These are phyloP conservation scores for Zeugodacus cucurbitae DNA, from an alignment of 1,140 invertebrate species.

Conservation along the genomic window DNA sequence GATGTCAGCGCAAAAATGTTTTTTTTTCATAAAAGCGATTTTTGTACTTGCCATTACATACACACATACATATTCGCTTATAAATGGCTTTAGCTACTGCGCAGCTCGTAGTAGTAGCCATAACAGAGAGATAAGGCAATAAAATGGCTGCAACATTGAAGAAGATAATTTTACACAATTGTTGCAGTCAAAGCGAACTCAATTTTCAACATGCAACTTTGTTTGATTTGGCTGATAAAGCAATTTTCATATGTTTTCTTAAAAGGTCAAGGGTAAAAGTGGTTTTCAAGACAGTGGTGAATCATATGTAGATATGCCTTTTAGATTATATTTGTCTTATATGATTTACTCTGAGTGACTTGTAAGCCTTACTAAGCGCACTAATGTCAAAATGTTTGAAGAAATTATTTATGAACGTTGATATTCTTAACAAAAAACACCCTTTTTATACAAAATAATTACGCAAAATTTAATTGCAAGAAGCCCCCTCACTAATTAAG, in stretches of 20 bases:
- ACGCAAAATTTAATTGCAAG: neutral
- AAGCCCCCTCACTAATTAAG: neutral
- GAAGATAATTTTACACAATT: neutral
- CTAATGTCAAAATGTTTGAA: no score
- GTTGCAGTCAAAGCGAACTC: neutral
- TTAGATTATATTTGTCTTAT: no score
- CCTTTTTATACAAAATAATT: neutral
- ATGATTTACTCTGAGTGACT: no score
- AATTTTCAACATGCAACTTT: neutral
- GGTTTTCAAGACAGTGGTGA: no score
- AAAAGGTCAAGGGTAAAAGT: neutral
- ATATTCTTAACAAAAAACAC: no score
- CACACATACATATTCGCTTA: neutral
- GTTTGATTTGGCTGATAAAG: neutral
- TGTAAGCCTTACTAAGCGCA: no score
- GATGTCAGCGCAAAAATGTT: constrained; percentile 1
- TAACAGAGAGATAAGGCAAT: neutral
- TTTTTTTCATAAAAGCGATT: neutral
- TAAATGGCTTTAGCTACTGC: neutral
- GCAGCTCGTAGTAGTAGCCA: neutral
- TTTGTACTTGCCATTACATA: neutral
- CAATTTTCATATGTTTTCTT: neutral
- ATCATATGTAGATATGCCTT: no score
- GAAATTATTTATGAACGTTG: no score
- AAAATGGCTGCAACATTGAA: neutral